phyloP scores from a whole-genome alignment of 2,113 vertebrate genomes.

The Mirounga angustirostris region DNA sequence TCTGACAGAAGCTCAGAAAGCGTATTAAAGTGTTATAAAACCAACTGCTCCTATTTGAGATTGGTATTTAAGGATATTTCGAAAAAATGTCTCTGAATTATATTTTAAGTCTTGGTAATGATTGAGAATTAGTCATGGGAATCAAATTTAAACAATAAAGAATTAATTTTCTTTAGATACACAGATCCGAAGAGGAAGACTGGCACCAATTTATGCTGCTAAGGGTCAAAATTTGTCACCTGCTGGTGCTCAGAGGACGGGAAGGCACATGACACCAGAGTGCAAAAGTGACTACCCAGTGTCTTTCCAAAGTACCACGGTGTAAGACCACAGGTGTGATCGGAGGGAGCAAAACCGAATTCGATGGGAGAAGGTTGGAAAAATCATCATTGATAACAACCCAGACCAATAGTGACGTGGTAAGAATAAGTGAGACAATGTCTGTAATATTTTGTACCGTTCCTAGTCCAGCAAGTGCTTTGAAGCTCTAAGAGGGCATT shows the following conservation, averaged over 20 bases:
- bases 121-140: conserved; percentile 53
- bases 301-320: rapidly evolving
- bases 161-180: not conserved
- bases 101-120: conserved; percentile 51
- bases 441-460: rapidly evolving
- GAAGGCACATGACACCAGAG: rapidly evolving
- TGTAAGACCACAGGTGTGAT: not conserved
- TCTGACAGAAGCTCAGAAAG: conserved; percentile 51
- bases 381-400: rapidly evolving
- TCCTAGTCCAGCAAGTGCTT: too few species aligned
- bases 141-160: conserved; percentile 45
- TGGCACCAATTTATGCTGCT: not conserved
- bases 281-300: not conserved
- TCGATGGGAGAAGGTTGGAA: not conserved
- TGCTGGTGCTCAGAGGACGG: not conserved
- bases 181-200: not conserved
- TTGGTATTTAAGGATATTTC: conserved; percentile 36
- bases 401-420: rapidly evolving
- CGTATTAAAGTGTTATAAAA: not conserved
- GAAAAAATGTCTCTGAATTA: conserved; percentile 1
- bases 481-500: too few species aligned
- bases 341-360: too few species aligned
- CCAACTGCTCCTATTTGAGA: not conserved
- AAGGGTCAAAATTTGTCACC: not conserved
- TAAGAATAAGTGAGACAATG: rapidly evolving